Conservation (phyloP, 2,888 invertebrate species). For the Drosophila macrothrix region DNA sequence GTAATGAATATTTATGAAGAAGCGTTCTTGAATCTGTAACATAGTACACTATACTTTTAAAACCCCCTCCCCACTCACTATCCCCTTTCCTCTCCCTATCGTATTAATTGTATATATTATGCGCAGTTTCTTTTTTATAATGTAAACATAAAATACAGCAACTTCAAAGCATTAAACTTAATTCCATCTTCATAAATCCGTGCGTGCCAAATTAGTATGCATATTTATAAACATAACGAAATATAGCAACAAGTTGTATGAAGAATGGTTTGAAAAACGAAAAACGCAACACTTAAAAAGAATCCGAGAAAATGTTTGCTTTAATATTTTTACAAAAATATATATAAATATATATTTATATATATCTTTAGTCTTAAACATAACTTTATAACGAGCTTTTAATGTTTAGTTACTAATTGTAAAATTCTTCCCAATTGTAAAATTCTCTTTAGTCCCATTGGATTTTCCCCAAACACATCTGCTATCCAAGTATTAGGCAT, state of each 20-base stretch:
- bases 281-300: constrained; percentile 21
- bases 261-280: constrained; percentile 63
- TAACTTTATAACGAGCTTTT: constrained; percentile 20
- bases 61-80: not conserved
- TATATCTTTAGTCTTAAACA: constrained; percentile 22
- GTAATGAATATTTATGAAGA: constrained; percentile 73
- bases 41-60: constrained; percentile 37
- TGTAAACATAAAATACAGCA: constrained; percentile 44
- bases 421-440: constrained; percentile 39
- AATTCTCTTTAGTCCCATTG: constrained; percentile 17
- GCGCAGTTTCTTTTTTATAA: constrained; percentile 38
- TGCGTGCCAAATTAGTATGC: constrained; percentile 72
- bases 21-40: constrained; percentile 54
- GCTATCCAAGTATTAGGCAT: constrained; percentile 28
- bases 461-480: constrained; percentile 4
- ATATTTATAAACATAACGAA: constrained; percentile 24
- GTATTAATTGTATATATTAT: constrained; percentile 70
- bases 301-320: constrained; percentile 49
- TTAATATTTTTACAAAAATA: constrained; percentile 63
- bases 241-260: constrained; percentile 44
- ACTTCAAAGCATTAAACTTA: constrained; percentile 49
- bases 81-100: constrained; percentile 8
- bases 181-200: constrained; percentile 42
- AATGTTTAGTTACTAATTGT: constrained; percentile 29
- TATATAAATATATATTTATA: constrained; percentile 38